Percentiles rank a stretch among this genome's conserved stretches.
Conservation (phyloP, 2,113 vertebrate species). For the Ammodytes dubius region DNA sequence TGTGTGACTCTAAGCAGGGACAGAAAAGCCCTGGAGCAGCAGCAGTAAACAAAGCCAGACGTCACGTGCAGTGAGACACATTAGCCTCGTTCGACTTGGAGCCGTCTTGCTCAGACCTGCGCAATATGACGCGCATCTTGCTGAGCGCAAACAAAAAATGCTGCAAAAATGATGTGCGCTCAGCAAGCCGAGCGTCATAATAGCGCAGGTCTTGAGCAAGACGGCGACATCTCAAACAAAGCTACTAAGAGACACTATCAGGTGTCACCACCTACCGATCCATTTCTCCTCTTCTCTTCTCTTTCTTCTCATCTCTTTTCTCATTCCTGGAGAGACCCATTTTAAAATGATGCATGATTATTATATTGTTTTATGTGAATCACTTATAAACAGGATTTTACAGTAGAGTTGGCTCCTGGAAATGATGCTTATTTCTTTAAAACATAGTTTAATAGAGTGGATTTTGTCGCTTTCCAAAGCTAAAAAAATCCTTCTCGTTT, state of each 20-base stretch:
- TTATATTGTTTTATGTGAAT: too few species aligned
- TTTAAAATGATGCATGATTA: background rate
- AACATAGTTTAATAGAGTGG: background rate
- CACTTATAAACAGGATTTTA: too few species aligned
- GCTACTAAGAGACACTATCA: constrained; percentile 28
- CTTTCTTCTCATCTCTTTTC: background rate
- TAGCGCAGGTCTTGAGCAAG: too few species aligned
- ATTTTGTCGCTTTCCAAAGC: background rate
- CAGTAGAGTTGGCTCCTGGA: too few species aligned
- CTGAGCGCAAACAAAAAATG: too few species aligned
- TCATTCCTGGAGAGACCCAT: background rate
- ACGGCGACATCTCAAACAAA: too few species aligned
- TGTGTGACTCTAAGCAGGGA: constrained; percentile 31
- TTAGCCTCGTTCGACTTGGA: too few species aligned
- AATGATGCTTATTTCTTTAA: background rate
- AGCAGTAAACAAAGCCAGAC: constrained; percentile 53
- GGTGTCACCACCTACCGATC: constrained; percentile 27
- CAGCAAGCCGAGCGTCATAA: too few species aligned
- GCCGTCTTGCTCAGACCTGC: too few species aligned
- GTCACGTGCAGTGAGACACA: constrained; percentile 35
- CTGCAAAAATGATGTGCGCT: too few species aligned
- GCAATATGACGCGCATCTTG: too few species aligned
- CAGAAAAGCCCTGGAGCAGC: constrained; percentile 39
- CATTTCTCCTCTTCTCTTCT: background rate
- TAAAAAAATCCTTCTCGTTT: background rate